Conservation (phyloP, 2,797 vertebrate genomes). For the Natrix natrix region DNA sequence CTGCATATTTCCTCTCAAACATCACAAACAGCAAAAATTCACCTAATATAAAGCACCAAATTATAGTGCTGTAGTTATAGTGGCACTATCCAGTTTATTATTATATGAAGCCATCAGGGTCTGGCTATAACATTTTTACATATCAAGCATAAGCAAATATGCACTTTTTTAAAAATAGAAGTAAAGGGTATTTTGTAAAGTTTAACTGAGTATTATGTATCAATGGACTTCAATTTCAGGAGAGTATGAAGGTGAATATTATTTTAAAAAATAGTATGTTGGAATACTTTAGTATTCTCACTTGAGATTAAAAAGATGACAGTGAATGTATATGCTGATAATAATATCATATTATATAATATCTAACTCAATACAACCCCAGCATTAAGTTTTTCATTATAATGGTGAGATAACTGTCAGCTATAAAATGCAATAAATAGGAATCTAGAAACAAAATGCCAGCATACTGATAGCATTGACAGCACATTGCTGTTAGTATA, state of each 20-base stretch:
- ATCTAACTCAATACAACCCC: background rate
- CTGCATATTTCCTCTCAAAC: background rate
- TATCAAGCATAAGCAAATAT: background rate
- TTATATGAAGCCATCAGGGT: background rate
- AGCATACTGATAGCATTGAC: background rate
- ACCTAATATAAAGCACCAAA: background rate
- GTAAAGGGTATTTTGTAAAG: background rate
- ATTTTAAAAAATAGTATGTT: background rate
- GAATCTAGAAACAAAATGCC: background rate
- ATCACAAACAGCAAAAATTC: background rate
- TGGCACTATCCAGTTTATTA: background rate
- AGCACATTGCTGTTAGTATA: background rate
- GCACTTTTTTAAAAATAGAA: background rate
- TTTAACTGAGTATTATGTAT: background rate
- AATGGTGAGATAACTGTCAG: background rate
- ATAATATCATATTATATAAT: background rate
- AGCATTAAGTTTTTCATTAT: background rate
- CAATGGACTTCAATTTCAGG: background rate
- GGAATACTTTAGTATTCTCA: background rate
- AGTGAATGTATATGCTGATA: background rate
- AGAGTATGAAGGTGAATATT: constrained; percentile 6
- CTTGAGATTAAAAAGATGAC: constrained; percentile 5
- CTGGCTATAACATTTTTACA: background rate
- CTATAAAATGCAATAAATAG: background rate
- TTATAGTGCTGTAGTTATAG: background rate